Evolutionary conservation across 53 echinoderm and acorn worm species (phyloP).

Genomic region (Pentamera pediparva): DNA sequence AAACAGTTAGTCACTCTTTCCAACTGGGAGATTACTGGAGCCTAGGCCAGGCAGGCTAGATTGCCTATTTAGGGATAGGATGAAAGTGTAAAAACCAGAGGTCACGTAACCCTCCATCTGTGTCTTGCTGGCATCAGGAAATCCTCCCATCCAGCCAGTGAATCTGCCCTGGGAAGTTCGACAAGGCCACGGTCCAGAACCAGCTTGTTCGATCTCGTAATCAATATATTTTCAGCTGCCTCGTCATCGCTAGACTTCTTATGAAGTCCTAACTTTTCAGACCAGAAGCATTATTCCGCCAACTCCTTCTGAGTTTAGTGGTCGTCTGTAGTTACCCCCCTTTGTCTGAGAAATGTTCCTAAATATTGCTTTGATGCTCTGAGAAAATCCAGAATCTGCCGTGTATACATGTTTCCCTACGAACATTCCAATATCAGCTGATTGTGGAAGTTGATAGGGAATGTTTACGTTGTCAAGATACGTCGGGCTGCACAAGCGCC

Average conservation of each 20-base stretch:
- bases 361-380: too few relatives aligned
- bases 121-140: background rate
- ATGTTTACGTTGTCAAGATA: too few relatives aligned
- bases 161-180: conserved; percentile 46
- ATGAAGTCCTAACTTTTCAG: conserved; percentile 37
- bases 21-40: too few relatives aligned
- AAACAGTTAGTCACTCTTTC: too few relatives aligned
- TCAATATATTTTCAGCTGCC: conserved; percentile 24
- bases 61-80: too few relatives aligned
- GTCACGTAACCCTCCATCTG: background rate
- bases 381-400: too few relatives aligned
- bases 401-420: too few relatives aligned
- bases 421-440: too few relatives aligned
- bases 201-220: conserved; percentile 28
- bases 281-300: conserved; percentile 45
- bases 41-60: too few relatives aligned
- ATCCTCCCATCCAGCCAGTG: conserved; percentile 46
- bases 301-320: conserved; percentile 37
- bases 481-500: too few relatives aligned
- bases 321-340: conserved; percentile 31
- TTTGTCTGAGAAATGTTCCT: conserved; percentile 32
- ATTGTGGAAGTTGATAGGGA: too few relatives aligned
- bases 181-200: conserved; percentile 46
- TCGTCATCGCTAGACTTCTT: conserved; percentile 29
- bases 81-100: background rate